phyloP scores from a whole-genome alignment of 1,140 invertebrate genomes.

The Leptinotarsa lineolata region DNA sequence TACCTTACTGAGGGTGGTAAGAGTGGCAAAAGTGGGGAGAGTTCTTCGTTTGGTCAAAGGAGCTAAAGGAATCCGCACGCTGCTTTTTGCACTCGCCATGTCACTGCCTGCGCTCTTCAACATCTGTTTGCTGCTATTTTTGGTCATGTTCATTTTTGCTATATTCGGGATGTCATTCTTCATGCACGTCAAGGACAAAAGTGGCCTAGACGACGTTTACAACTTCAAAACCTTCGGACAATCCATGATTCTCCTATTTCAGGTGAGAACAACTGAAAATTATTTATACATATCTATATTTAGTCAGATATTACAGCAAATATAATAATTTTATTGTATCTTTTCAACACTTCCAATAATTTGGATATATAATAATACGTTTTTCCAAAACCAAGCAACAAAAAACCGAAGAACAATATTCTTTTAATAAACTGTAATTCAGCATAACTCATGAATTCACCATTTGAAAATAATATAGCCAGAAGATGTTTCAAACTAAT shows the following conservation, averaged over 20 bases:
- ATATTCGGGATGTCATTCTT: conserved; percentile 99
- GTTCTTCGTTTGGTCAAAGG: conserved; percentile 96
- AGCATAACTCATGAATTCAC: no score
- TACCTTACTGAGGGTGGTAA: conserved; percentile 93
- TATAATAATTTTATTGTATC: no score
- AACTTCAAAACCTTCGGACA: conserved; percentile 99
- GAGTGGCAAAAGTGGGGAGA: conserved; percentile 96
- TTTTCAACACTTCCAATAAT: no score
- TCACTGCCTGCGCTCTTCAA: conserved; percentile 97
- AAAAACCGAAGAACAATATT: no score
- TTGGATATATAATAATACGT: no score
- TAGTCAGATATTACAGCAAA: no score
- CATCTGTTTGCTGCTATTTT: conserved; percentile 95
- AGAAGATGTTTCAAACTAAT: no score
- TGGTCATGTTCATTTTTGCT: conserved; percentile 99
- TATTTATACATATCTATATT: not conserved
- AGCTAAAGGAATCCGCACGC: conserved; percentile 94
- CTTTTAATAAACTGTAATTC: no score
- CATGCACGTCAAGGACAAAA: conserved; percentile 94
- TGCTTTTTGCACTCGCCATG: conserved; percentile 97
- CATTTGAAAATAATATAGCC: no score
- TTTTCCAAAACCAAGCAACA: no score
- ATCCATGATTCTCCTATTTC: conserved; percentile 97
- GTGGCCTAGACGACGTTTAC: conserved; percentile 94
- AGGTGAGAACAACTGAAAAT: conserved; percentile 62